Evolutionary conservation across 2,888 invertebrate species (phyloP).

Genomic region (Philhelius pedissequus): DNA sequence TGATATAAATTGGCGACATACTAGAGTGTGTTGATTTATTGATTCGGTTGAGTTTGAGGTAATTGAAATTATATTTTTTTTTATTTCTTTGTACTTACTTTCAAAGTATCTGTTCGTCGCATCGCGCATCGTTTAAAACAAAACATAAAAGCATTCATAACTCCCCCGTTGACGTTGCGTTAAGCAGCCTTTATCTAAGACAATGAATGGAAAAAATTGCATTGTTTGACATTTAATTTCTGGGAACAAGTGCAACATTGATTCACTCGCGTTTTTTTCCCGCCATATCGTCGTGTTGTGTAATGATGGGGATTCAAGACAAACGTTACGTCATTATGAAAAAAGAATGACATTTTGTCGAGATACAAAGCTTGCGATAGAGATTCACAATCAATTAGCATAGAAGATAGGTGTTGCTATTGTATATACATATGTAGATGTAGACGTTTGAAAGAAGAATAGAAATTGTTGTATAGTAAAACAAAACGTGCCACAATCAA

Average conservation of each 20-base stretch:
- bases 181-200: neutral
- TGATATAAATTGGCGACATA: conserved; percentile 50
- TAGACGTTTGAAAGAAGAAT: neutral
- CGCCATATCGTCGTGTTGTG: neutral
- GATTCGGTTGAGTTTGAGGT: conserved; percentile 57
- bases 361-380: neutral
- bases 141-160: neutral
- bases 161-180: neutral
- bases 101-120: neutral
- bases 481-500: conserved; percentile 14
- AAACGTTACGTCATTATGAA: conserved; percentile 36
- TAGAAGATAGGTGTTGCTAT: neutral
- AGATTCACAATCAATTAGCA: conserved; percentile 21
- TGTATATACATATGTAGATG: neutral
- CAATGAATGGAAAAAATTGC: neutral
- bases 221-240: conserved; percentile 14
- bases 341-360: neutral
- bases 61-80: conserved; percentile 28
- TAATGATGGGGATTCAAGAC: neutral
- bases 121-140: too few species aligned
- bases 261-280: too few species aligned
- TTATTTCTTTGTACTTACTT: neutral
- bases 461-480: neutral
- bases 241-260: conserved; percentile 20
- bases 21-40: conserved; percentile 65